Conservation (phyloP, 2,113 vertebrate genomes). For the Callospermophilus lateralis region DNA sequence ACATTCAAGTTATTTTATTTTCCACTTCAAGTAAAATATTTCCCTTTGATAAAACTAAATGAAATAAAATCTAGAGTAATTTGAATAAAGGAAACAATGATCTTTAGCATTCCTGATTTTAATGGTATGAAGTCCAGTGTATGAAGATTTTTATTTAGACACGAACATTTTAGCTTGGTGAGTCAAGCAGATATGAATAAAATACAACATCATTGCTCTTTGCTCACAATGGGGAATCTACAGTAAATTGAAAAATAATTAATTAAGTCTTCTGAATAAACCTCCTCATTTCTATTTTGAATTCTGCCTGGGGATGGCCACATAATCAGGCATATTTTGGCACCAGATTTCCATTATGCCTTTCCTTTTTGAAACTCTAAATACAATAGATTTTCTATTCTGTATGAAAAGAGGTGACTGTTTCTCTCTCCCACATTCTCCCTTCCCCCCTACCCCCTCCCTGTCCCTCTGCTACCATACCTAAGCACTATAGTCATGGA, state of each 20-base stretch:
- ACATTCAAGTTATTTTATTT: background rate
- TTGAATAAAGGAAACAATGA: constrained; percentile 26
- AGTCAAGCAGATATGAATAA: constrained; percentile 37
- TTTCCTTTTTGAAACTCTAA: background rate
- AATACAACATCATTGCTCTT: background rate
- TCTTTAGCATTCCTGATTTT: background rate
- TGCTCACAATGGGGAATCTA: background rate
- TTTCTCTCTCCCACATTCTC: background rate
- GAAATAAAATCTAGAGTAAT: background rate
- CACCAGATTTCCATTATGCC: background rate
- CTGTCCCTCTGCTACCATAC: too few species aligned
- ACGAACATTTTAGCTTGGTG: constrained; percentile 9
- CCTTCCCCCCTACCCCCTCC: fast-evolving
- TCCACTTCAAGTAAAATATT: background rate
- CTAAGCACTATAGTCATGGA: background rate
- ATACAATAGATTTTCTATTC: constrained; percentile 7
- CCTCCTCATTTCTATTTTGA: background rate
- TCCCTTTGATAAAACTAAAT: background rate
- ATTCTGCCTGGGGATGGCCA: background rate
- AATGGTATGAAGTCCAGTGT: background rate
- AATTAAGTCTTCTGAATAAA: background rate
- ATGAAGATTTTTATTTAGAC: constrained; percentile 35
- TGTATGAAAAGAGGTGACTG: background rate
- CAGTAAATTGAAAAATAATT: constrained; percentile 24
- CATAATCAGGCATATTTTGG: background rate